Base-by-base conservation (phyloP, 2,888 invertebrate species). In the Apocheima hispidaria region DNA sequence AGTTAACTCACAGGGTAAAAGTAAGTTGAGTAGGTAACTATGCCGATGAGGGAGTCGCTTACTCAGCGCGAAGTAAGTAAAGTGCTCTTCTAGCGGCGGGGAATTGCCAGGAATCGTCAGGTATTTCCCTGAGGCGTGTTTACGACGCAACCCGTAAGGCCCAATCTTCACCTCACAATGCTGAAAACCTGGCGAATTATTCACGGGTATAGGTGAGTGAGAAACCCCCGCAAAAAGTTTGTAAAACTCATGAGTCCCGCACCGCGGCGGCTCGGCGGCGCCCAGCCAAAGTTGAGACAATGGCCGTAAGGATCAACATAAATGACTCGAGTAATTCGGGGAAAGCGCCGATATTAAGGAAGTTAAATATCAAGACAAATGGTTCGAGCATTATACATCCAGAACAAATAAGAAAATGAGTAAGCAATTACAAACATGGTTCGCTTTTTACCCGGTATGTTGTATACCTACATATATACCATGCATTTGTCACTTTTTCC, bases 111-210 rank as follows among this genome's bases (percentile, higher is more conserved):
- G 64, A 64, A 70, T 69, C 67, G 71, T 65, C 74, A 72, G 72
- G 78, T 81, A 88, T 88, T 87, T 88, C 87, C 88, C 88, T 66
- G 67, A 83, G 87, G 88, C 81, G 79, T 81, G 81, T 86, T 88
- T 86, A 87, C 82, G 81, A 81, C 75, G 72, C 72, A 75, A 71
- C 78, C 73, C 73, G 68, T 74, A 70, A 71, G 68, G 76, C 75
- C 75, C 81, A 81, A 81, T 82, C 77, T 79, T 75, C 78, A 73
- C 77, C 73, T 78, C 74, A 73, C 75, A 73, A 80, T 70, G 71
- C 73, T 69, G 58, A 71, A 67, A 70, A 75, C 73, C 72, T 67
- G 66, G 66, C 74, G 72, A 80, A 79, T 81, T 85, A 83, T 83
- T 78, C 77, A 78, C 79, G 76, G 80, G 77, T 79, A 79, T 78